Conservation (phyloP, 2,113 vertebrate species). For the Nothoprocta pentlandii region DNA sequence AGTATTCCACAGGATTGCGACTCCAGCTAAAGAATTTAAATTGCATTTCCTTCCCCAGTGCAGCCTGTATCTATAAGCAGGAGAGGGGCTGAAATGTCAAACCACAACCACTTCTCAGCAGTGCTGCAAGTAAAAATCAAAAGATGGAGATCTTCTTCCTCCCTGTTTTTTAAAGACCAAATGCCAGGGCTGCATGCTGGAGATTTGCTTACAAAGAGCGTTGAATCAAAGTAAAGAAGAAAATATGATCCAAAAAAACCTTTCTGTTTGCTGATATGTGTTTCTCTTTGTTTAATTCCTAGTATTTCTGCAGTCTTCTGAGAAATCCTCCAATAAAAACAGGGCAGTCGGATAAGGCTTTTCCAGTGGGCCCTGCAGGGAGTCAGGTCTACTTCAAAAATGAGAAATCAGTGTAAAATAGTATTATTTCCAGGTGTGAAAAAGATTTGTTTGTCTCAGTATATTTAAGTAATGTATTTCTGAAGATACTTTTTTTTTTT, state of each 20-base stretch:
- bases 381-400: not conserved
- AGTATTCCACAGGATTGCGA: not conserved
- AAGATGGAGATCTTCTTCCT: not conserved
- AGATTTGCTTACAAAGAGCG: not conserved
- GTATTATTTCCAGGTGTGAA: not conserved
- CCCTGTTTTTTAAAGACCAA: not conserved
- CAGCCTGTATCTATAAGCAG: not conserved
- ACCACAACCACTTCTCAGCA: not conserved
- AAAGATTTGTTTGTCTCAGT: not conserved
- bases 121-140: not conserved
- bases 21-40: not conserved
- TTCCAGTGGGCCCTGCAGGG: not conserved
- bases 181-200: not conserved
- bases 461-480: not conserved
- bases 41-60: not conserved
- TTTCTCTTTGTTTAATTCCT: not conserved
- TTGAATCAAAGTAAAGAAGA: not conserved
- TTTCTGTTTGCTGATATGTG: not conserved
- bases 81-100: conserved; percentile 6
- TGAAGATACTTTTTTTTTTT: not conserved
- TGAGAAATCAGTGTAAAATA: not conserved
- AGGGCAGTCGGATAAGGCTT: not conserved
- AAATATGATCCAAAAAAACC: not conserved
- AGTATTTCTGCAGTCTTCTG: conserved; percentile 16
- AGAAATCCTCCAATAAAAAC: not conserved